Conservation (phyloP, 2,113 vertebrate species). For the Damaliscus lunatus region DNA sequence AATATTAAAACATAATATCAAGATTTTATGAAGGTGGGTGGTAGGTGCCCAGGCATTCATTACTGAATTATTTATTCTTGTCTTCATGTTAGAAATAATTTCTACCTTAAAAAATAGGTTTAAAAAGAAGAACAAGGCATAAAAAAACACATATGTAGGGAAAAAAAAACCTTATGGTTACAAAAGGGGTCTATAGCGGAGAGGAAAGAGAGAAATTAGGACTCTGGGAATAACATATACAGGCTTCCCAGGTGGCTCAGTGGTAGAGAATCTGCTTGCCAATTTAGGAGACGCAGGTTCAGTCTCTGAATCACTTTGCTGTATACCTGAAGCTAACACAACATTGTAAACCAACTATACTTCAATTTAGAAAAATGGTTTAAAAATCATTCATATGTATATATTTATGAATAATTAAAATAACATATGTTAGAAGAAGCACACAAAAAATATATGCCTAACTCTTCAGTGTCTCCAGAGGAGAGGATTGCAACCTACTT, state of each 20-base stretch:
- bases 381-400: background rate
- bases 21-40: background rate
- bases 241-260: background rate
- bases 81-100: background rate
- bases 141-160: background rate
- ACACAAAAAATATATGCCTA: background rate
- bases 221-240: background rate
- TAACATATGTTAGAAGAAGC: background rate
- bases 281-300: background rate
- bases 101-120: background rate
- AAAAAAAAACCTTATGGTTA: background rate
- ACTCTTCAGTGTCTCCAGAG: background rate
- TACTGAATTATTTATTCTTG: background rate
- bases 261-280: background rate
- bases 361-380: background rate
- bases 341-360: background rate
- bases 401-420: slow-evolving; percentile 24
- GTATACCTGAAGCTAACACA: background rate
- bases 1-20: background rate
- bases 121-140: background rate
- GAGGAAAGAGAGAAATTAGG: background rate
- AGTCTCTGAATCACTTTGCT: background rate
- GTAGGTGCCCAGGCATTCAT: background rate
- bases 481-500: background rate
- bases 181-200: background rate